Evolutionary conservation across 2,113 vertebrate species (phyloP), one percentile per base, ranked within the genome.

Genomic region (Rutilus rutilus): DNA sequence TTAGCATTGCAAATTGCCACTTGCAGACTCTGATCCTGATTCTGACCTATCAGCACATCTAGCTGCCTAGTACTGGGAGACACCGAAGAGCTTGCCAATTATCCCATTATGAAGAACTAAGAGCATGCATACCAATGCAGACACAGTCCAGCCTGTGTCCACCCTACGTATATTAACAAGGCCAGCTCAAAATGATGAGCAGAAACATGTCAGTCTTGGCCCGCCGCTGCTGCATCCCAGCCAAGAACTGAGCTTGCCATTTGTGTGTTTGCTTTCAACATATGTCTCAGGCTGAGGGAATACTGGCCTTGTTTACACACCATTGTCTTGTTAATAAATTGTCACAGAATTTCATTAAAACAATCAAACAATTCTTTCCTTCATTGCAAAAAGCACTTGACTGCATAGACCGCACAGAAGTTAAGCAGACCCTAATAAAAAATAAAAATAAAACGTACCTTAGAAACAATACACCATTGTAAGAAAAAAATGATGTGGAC

Each of bases 1-100:
- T 95, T 94, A 94, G 92, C 93, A 93, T 93, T 93, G 93, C 92
- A 95, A 94, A 95, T 94, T 81, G 85, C 19, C 27, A 85, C 90
- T 87, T 67, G 60, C 90, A 91, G 94, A 92, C 94, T 93, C 91
- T 94, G 92, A 94, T 94, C 89, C 50, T 88, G 91, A 92, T 89
- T 93, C 90, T 94, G 93, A 95, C 94, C 93, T 92, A 90, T 87
- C 89, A 84, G 93, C 87, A 85, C 89, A 93, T 94, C 92, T 90
- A 90, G 92, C 92, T 84, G 89, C 65, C 86, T 88, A 88, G 81
- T 88, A 88, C 87, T 87, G 39, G 36, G 87, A 88, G 73, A 89
- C 84, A 74, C 82, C 80, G 71, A 17, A 81, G 92, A 89, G 92
- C 91, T 92, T 92, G 91, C 90, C 94, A 95, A 94, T 95, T 93